Conservation (phyloP, 2,113 vertebrate species). For the Microcebus griseorufus region DNA sequence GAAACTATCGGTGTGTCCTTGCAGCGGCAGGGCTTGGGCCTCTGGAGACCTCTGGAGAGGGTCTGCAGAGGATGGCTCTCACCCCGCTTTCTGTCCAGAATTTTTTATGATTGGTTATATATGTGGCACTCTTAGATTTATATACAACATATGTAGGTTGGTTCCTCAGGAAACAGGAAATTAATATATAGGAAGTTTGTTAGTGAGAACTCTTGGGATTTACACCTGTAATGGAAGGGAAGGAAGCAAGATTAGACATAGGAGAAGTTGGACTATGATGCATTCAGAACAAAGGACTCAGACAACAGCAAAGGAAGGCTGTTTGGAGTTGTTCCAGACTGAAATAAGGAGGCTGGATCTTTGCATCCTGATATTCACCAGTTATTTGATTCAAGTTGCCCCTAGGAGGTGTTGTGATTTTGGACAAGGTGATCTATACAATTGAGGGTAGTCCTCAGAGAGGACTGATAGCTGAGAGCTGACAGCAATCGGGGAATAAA, state of each 20-base stretch:
- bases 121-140: constrained; percentile 8
- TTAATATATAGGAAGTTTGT: not conserved
- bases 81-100: not conserved
- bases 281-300: not conserved
- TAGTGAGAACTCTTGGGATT: constrained; percentile 11
- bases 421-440: not conserved
- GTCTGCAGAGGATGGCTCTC: no score
- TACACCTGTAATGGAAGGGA: not conserved
- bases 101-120: not conserved
- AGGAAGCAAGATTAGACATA: not conserved
- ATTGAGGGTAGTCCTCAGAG: not conserved
- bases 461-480: not conserved
- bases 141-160: not conserved
- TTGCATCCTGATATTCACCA: not conserved
- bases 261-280: not conserved
- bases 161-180: not conserved
- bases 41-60: no score
- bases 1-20: no score
- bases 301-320: not conserved
- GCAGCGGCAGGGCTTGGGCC: no score
- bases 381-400: not conserved
- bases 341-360: not conserved
- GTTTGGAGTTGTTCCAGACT: not conserved
- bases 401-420: not conserved
- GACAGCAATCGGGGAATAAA: not conserved